Conservation (phyloP, 2,888 invertebrate species). For the Archips crataeganus region DNA sequence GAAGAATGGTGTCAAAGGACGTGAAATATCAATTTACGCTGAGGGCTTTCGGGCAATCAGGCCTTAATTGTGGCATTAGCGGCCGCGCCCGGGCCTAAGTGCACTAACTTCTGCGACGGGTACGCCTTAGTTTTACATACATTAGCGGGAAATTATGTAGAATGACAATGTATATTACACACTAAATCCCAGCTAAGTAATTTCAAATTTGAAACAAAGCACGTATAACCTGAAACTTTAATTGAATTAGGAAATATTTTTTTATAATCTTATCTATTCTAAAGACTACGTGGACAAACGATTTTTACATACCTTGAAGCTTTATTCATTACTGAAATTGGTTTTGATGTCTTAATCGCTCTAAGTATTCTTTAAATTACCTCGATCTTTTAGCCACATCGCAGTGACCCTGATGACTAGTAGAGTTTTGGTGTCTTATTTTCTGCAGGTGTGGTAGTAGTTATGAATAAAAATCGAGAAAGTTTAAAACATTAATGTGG, state of each 20-base stretch:
- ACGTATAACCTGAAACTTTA: neutral
- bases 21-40: conserved; percentile 59
- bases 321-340: too few species aligned
- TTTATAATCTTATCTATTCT: too few species aligned
- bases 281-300: too few species aligned
- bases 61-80: conserved; percentile 49
- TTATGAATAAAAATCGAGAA: too few species aligned
- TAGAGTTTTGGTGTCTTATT: too few species aligned
- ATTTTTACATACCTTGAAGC: too few species aligned
- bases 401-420: too few species aligned
- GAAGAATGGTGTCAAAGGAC: conserved; percentile 55
- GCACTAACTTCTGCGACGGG: conserved; percentile 1
- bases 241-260: neutral
- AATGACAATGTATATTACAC: neutral
- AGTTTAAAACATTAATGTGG: too few species aligned
- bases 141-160: neutral
- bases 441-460: too few species aligned
- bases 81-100: conserved; percentile 18
- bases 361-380: too few species aligned
- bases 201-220: neutral
- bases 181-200: neutral
- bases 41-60: conserved; percentile 42
- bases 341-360: too few species aligned
- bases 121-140: conserved; percentile 6
- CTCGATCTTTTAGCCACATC: too few species aligned